A percentile compares a stretch with the other conserved stretches of the same genome.
Evolutionary conservation across 1,140 invertebrate genomes (phyloP).

Genomic region (Uloborus diversus): DNA sequence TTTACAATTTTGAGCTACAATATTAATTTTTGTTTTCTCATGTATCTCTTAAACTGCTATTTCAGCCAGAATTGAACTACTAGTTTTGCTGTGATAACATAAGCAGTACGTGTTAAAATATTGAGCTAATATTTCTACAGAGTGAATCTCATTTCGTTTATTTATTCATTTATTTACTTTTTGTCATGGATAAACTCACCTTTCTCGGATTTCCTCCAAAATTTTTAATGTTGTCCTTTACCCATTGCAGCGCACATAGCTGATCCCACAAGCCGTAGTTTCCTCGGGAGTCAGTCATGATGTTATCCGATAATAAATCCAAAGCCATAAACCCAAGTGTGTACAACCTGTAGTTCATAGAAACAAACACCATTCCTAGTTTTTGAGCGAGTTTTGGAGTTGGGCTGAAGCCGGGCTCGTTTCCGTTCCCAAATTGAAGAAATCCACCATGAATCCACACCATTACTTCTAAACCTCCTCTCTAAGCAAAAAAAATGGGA

Average conservation of each 20-base stretch:
- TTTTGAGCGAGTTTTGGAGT: slow-evolving; percentile 85
- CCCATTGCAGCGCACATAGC: slow-evolving; percentile 66
- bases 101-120: no score
- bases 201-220: slow-evolving; percentile 67
- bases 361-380: slow-evolving; percentile 73
- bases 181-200: slow-evolving; percentile 60
- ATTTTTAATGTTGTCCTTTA: slow-evolving; percentile 65
- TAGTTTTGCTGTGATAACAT: no score
- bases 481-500: slow-evolving; percentile 15
- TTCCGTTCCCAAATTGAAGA: slow-evolving; percentile 58
- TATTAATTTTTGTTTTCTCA: no score
- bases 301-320: slow-evolving; percentile 43
- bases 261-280: slow-evolving; percentile 70
- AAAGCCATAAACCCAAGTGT: slow-evolving; percentile 76
- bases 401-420: slow-evolving; percentile 61
- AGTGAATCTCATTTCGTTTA: not conserved
- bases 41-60: no score
- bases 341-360: slow-evolving; percentile 95
- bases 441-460: slow-evolving; percentile 95
- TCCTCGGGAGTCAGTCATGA: slow-evolving; percentile 61
- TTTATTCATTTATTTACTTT: not conserved
- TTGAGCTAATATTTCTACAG: not conserved
- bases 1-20: no score
- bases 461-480: slow-evolving; percentile 74
- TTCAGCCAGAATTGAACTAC: no score